Base-by-base conservation (phyloP, 1,140 invertebrate species). In the Drosophila orosa region DNA sequence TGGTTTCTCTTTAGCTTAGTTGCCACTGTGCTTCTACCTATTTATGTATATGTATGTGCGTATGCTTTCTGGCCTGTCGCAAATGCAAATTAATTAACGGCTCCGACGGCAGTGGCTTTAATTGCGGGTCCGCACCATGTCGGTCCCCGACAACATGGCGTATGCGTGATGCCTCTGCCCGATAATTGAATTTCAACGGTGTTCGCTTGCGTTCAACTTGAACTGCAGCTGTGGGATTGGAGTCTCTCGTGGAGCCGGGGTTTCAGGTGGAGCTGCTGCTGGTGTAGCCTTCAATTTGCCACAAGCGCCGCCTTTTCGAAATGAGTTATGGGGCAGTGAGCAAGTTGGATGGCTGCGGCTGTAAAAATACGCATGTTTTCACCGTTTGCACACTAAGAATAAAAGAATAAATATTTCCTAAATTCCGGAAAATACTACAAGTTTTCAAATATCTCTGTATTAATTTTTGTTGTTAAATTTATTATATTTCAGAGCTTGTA, bases 41-140 rank as follows among this genome's bases (percentile, higher is more conserved):
- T 31, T 15, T 54, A 9, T 19, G 25, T 48, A 19, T 58, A 12
- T 31, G 19, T 54, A 9, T 19, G 25, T 48, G 27, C 37, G 27
- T 25, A 61, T 35, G 33, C 35, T 52, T 61, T 50, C 68, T 45
- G 74, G 56, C 62, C 71, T 55, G 71, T 39, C 77, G 67, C 68
- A 78, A 80, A 89, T 87, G 84, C 85, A 89, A 89, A 89, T 89
- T 89, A 89, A 89, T 89, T 89, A 89, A 79, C 65, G 69, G 61
- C 77, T 69, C 65, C 59, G 63, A 57, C 63, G 57, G 76, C 48
- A 56, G 74, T 55, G 66, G 84, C 72, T 89, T 87, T 89, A 87
- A 87, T 87, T 87, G 84, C 84, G 35, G 67, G 33, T 66, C 69
- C 45, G 73, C 59, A 59, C 67, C 80, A 10, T 40, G 54, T 40